These are phyloP conservation scores for Priocnemis perturbator DNA, from an alignment of 2,888 invertebrate species.

Conservation along the genomic window DNA sequence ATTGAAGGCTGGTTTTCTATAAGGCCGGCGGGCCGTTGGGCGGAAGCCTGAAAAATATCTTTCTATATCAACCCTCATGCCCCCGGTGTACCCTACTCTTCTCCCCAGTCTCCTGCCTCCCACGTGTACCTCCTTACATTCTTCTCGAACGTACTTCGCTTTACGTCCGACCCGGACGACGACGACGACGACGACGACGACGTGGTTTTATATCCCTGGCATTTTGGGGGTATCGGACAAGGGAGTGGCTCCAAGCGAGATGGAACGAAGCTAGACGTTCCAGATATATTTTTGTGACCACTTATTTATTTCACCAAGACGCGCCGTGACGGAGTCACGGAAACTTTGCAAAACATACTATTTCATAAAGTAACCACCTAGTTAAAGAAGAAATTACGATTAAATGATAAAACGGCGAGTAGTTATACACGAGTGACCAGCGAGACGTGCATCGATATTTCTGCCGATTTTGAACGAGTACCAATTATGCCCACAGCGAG, in stretches of 20 bases:
- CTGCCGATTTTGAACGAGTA: no score
- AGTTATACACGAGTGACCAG: no score
- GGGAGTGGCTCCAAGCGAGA: neutral
- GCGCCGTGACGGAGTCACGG: no score
- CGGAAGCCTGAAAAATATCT: conserved; percentile 54
- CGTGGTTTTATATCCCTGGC: conserved; percentile 9
- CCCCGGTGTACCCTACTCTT: conserved; percentile 13
- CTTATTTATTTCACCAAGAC: no score
- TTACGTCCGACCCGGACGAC: neutral
- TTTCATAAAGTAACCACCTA: no score
- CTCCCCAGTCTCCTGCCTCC: conserved; percentile 36
- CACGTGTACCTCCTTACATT: conserved; percentile 3
- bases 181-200: conserved; percentile 5
- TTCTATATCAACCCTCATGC: conserved; percentile 45
- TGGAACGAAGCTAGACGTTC: neutral
- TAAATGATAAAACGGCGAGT: no score
- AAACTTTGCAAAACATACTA: no score
- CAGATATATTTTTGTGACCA: neutral
- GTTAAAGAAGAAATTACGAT: no score
- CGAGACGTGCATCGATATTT: no score
- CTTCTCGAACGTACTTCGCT: conserved; percentile 18
- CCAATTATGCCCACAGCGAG: no score
- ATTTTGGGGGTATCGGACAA: conserved; percentile 7
- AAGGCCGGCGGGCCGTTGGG: conserved; percentile 31
- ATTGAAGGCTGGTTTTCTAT: conserved; percentile 49